Base-by-base conservation (phyloP, 1,140 invertebrate species). In the Anagrus nilaparvatae region DNA sequence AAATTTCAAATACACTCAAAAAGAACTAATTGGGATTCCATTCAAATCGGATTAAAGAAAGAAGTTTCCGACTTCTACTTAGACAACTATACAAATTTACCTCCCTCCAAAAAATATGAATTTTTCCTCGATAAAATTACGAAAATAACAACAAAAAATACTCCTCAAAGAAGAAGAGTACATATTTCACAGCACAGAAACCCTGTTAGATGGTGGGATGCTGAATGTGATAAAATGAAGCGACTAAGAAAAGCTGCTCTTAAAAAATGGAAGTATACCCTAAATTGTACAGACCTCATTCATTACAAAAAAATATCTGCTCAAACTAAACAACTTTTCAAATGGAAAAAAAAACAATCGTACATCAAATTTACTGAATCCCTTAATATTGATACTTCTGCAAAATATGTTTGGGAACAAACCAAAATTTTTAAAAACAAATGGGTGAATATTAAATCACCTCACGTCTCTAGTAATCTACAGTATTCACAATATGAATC, bases 81-180 rank as follows among this genome's bases (percentile, higher is more conserved):
- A 3, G 16, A 12, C 1, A 4, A 40, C 10, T 40, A 31, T n/a
- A n/a, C 21, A 3, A n/a, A 21, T 14, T 17, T 40, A 3, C 4
- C 6, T 3, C 24, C 28, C 14, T 6, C 2, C 2, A 13, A 21
- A 7, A 40, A 40, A 12, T 40, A 40, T 42, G 36, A 40, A 4
- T 44, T 43, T 47, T 41, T 34, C 17, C 38, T 19, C 5, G 3
- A 48, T 14, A 48, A 8, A 16, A 28, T 33, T 35, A 31, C 25
- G 33, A 48, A 52, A 47, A 38, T 51, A 27, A 25, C 35, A 39
- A 40, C 29, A 29, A 16, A 47, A n/a, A 17, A 9, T 8, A 27
- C 34, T n/a, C 16, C 28, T 16, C 24, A 43, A 34, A 47, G 27
- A 28, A 6, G 20, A 23, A 36, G 31, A 21, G 10, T 25, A 18